These are phyloP conservation scores for Tragelaphus scriptus DNA, from an alignment of 2,113 vertebrate genomes.

Conservation along the genomic window DNA sequence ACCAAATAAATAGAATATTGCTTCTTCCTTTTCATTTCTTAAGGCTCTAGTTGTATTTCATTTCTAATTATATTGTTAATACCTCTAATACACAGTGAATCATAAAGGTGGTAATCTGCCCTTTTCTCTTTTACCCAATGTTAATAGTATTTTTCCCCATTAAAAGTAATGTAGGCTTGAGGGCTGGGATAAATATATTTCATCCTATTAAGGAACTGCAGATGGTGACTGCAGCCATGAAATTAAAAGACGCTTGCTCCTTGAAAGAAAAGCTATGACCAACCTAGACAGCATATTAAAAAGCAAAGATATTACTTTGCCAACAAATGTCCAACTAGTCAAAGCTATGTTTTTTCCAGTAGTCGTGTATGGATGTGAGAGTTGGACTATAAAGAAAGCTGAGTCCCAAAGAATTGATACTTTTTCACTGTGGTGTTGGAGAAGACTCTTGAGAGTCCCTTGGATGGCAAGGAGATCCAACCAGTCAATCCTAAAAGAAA, in stretches of 20 bases:
- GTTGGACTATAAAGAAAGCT: not conserved
- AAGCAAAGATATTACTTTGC: not conserved
- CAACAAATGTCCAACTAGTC: not conserved
- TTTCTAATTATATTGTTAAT: not conserved
- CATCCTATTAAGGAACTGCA: not conserved
- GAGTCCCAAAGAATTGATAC: not conserved
- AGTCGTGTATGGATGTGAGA: not conserved
- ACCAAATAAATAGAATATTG: not conserved
- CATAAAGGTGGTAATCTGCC: not conserved
- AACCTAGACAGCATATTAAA: not conserved
- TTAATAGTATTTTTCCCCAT: not conserved
- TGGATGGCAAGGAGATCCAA: not conserved
- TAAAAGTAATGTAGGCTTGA: not conserved
- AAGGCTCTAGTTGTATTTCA: not conserved
- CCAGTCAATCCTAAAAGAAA: not conserved
- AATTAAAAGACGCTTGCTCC: not conserved
- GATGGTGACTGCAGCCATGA: not conserved
- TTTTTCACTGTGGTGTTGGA: not conserved
- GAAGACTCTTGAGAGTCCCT: not conserved
- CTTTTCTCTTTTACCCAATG: not conserved
- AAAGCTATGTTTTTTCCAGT: not conserved
- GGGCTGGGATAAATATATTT: not conserved
- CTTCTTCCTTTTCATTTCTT: not conserved
- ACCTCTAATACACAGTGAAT: not conserved
- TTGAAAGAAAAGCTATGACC: not conserved